Percentiles rank a stretch among this genome's conserved stretches.
phyloP scores from a whole-genome alignment of 2,888 invertebrate genomes.

The Cerastis leucographa region DNA sequence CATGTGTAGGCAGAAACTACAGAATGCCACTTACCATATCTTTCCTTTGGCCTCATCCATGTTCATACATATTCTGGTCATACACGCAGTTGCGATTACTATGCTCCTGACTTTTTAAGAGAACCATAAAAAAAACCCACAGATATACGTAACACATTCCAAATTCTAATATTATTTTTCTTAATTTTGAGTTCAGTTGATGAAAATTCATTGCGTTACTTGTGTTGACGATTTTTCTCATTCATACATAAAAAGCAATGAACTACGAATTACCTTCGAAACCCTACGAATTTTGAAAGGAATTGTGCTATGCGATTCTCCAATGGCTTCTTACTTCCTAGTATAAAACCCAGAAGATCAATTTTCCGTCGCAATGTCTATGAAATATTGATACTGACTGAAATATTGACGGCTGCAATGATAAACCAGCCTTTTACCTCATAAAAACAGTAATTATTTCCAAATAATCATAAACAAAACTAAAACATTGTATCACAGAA shows the following conservation, averaged over 20 bases:
- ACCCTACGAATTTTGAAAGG: not conserved
- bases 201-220: not conserved
- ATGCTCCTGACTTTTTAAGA: not conserved
- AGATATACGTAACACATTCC: too few relatives aligned
- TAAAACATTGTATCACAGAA: not conserved
- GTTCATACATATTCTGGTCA: not conserved
- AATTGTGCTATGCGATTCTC: not conserved
- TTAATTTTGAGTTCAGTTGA: not conserved
- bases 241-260: too few relatives aligned
- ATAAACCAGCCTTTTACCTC: not conserved
- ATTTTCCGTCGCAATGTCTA: not conserved
- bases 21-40: not conserved
- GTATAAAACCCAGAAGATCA: not conserved
- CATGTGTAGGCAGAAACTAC: not conserved
- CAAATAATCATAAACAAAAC: not conserved
- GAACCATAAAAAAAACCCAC: too few relatives aligned
- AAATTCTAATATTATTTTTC: too few relatives aligned
- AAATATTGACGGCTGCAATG: not conserved
- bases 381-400: not conserved
- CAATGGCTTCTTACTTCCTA: not conserved
- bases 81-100: not conserved
- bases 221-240: not conserved
- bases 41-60: not conserved
- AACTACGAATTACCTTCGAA: not conserved
- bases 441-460: not conserved